Conservation (phyloP, 2,113 vertebrate species). For the Thamnophis sirtalis region DNA sequence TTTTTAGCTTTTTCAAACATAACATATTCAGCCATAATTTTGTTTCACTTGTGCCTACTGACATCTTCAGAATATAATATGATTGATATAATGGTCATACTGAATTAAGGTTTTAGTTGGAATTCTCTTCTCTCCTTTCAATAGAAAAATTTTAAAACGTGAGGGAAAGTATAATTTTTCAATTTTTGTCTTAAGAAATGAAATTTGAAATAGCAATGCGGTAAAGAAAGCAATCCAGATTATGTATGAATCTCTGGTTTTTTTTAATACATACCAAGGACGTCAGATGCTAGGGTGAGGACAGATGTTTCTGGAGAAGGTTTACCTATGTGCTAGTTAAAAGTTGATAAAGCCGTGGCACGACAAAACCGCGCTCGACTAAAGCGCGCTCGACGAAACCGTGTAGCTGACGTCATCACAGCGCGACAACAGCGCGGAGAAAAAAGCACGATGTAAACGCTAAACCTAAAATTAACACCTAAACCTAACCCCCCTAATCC, state of each 20-base stretch:
- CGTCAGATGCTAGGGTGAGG: background rate
- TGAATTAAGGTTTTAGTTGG: background rate
- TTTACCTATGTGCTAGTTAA: background rate
- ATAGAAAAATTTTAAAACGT: background rate
- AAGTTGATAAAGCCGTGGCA: too few species aligned
- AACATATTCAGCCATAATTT: background rate
- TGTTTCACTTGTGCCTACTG: background rate
- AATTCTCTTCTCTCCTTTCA: background rate
- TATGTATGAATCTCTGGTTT: background rate
- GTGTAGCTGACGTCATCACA: too few species aligned
- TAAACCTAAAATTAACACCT: too few species aligned
- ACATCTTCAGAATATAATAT: background rate
- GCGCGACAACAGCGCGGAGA: too few species aligned
- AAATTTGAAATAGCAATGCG: background rate
- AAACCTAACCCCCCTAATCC: too few species aligned
- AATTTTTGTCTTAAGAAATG: background rate
- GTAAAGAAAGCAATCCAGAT: background rate
- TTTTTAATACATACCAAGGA: background rate
- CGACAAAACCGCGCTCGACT: too few species aligned
- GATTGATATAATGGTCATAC: background rate
- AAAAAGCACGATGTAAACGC: too few species aligned
- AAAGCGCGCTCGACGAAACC: too few species aligned
- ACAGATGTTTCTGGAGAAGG: background rate
- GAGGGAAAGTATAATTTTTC: background rate
- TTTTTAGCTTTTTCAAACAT: background rate